Base-by-base conservation (phyloP, 2,888 invertebrate genomes). In the Atherix ibis region DNA sequence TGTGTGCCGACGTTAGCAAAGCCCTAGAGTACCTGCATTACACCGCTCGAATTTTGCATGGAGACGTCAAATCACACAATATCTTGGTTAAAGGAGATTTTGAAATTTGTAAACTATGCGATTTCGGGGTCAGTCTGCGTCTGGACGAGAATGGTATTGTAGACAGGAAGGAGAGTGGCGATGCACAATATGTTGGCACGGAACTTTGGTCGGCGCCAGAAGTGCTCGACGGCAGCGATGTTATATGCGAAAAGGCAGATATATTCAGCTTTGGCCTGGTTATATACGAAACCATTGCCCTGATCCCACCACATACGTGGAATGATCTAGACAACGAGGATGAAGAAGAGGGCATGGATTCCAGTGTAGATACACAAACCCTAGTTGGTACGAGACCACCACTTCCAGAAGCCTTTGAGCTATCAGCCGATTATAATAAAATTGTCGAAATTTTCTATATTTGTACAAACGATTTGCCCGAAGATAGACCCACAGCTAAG, bases 51-150 rank as follows among this genome's bases (percentile, higher is more conserved):
- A 61, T 85, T 27, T 56, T 88, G 6, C 88, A 88, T 40, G 82
- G 84, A 18, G 88, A 88, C 53, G 64, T 88, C 25, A 87, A 88
- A 58, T 85, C 85, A 1, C 78, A 72, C 50, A 88, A 88, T 52
- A 63, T 88, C 27, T 65, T 88, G 2, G 66, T 87, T 2, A 80
- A 83, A 42, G 77, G 73, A 9, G 70, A 82, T 50, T 83, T 81
- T 52, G 67, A 68, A 18, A 64, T 68, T 2, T 77, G 83, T 43
- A 85, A 88, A 54, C 58, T 85, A 13, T 84, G 87, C 47, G 85
- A 87, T 58, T 87, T 87, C 53, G 85, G 85, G 3, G 82, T 83
- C n/a, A 73, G 76, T 16, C 47, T 84, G 39, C 76, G 77, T 0
- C 53, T 85, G 2, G 71, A 73, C 29, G 64, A 71, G 39, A 66